Evolutionary conservation across 2,113 vertebrate species (phyloP), one percentile per base, ranked within the genome.

Genomic region (Excalfactoria chinensis): DNA sequence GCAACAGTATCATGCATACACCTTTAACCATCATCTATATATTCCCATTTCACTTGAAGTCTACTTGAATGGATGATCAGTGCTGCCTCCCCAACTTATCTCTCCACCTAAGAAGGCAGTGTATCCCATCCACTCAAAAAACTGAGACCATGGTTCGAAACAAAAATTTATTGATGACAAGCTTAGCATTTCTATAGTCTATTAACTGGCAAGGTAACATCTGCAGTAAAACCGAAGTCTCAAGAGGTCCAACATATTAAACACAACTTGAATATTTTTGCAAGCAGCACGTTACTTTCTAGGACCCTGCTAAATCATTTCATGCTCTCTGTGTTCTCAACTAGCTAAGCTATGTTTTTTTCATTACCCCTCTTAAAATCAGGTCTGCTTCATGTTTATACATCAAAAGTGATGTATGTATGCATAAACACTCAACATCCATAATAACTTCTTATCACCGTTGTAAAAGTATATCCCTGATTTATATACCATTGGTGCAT

Each of bases 311-410:
- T 83, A 91, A 93, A 93, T 93, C 44, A 76, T 74, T 82, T 53
- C 26, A 25, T 25, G 44, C 10, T 82, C n/a, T 46, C 68, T 89
- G 41, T 62, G 82, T 51, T 26, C 41, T 88, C 81, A 91, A 66
- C 44, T 26, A 87, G 55, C 46, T 68, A 84, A 46, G 32, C 87
- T 87, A 87, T 7, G 28, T 2, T 35, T 73, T 89, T 92, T 96
- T 96, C 86, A 95, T 79, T 94, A 83, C 55, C 18, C 25, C 71
- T 80, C 86, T 94, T 94, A 89, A 95, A 92, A 89, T 73, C 44
- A 89, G 63, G 46, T 63, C 64, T 96, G 63, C 67, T 75, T 77
- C 7, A 1, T 79, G 69, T 92, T 91, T 89, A 48, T 76, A 60
- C 84, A 85, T 88, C 68, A 92, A 35, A 89, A 92, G 40, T 87